Evolutionary conservation across 1,140 invertebrate genomes (phyloP).

Genomic region (Metopolophium dirhodum): DNA sequence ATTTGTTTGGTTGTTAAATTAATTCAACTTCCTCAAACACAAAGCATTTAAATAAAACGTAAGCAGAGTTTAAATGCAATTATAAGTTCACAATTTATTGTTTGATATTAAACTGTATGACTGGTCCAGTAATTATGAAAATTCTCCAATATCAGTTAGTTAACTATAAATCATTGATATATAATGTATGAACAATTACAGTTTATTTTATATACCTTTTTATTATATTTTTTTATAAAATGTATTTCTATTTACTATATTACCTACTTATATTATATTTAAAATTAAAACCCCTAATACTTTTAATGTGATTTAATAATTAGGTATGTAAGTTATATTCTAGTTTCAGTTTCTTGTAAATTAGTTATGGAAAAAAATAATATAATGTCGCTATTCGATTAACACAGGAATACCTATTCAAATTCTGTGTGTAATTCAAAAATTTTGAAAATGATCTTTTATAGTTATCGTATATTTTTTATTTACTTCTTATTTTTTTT

Average conservation of each 20-base stretch:
- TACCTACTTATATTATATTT: neutral
- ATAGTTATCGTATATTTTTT: too few species aligned
- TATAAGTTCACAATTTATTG: too few species aligned
- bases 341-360: neutral
- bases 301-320: neutral
- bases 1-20: neutral
- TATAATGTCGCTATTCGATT: neutral
- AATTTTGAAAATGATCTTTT: neutral
- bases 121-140: neutral
- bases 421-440: too few species aligned
- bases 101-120: neutral
- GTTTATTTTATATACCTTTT: neutral
- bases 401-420: neutral
- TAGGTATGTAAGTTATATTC: neutral
- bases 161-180: neutral
- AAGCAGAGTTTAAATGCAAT: neutral
- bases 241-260: neutral
- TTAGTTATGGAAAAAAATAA: neutral
- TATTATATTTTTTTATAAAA: too few species aligned
- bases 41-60: neutral
- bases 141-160: neutral
- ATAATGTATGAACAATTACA: neutral
- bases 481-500: neutral
- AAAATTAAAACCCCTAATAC: neutral
- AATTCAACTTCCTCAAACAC: neutral